These are phyloP conservation scores for Gephyroberyx darwinii DNA, from an alignment of 2,797 vertebrate species.

Conservation along the genomic window DNA sequence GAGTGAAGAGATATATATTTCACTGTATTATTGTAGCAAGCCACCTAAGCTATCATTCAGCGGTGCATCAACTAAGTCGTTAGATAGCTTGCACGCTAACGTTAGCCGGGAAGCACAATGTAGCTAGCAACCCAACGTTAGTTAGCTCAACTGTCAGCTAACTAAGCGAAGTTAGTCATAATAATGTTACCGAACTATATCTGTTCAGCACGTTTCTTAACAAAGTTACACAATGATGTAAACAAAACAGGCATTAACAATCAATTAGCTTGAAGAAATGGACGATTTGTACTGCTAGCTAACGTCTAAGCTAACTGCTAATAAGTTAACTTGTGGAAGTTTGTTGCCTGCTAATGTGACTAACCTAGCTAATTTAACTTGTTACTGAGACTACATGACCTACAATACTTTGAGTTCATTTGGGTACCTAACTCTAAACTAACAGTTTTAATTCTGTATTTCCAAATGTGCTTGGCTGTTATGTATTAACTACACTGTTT, in stretches of 20 bases:
- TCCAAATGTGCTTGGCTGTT: too few relatives aligned
- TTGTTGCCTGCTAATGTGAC: too few relatives aligned
- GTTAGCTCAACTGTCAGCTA: constrained; percentile 32
- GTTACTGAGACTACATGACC: too few relatives aligned
- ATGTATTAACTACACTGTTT: too few relatives aligned
- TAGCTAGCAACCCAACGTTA: not conserved
- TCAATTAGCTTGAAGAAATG: too few relatives aligned
- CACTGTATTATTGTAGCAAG: not conserved
- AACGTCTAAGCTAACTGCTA: not conserved
- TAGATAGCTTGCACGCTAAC: not conserved
- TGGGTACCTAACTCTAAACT: too few relatives aligned
- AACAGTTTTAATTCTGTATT: too few relatives aligned
- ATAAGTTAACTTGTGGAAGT: not conserved
- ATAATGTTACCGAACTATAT: not conserved
- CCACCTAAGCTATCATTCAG: too few relatives aligned
- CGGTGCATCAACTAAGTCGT: not conserved
- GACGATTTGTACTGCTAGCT: not conserved
- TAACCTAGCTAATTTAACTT: too few relatives aligned
- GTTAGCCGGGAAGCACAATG: not conserved
- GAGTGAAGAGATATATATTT: not conserved
- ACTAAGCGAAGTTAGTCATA: not conserved
- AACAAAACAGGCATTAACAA: not conserved
- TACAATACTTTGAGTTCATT: too few relatives aligned
- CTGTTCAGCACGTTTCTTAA: too few relatives aligned
- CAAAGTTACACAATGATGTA: not conserved